These are phyloP conservation scores for Nomada ferruginata DNA, from an alignment of 2,888 invertebrate species.

Conservation along the genomic window DNA sequence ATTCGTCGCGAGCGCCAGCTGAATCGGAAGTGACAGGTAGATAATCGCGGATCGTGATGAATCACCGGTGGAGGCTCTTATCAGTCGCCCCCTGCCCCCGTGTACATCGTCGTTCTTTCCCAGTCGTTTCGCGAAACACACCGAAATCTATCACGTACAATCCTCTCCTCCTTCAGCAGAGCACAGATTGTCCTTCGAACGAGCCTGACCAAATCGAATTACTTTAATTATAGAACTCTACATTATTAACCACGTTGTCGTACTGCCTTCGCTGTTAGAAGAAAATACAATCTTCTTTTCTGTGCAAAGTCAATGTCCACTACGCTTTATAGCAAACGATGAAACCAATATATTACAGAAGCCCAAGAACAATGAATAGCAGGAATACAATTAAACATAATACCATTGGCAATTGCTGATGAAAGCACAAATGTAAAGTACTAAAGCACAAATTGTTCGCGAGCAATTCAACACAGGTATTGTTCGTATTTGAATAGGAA, in stretches of 20 bases:
- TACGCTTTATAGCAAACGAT: too few species aligned
- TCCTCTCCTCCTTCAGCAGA: conserved; percentile 17
- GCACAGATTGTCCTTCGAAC: conserved; percentile 15
- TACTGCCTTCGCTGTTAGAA: not conserved
- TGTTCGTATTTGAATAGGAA: too few species aligned
- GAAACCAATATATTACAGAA: too few species aligned
- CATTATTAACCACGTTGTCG: too few species aligned
- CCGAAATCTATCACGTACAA: conserved; percentile 64
- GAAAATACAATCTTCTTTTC: not conserved
- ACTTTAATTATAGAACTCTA: conserved; percentile 68
- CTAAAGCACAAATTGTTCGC: too few species aligned
- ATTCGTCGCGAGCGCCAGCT: conserved; percentile 52
- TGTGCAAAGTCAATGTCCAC: not conserved
- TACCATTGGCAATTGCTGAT: too few species aligned
- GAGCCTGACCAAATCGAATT: conserved; percentile 68
- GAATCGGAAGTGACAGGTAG: conserved; percentile 67
- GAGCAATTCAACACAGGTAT: too few species aligned
- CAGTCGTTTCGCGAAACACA: conserved; percentile 54
- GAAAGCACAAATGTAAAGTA: too few species aligned
- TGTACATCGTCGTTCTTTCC: conserved; percentile 55
- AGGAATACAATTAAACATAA: too few species aligned
- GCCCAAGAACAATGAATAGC: too few species aligned
- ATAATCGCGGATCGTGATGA: conserved; percentile 68
- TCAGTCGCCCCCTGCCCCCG: conserved; percentile 41
- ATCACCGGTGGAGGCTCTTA: conserved; percentile 56